A percentile compares a stretch with the other conserved stretches of the same genome.
These are phyloP conservation scores for Myiotriccus ornatus DNA, from an alignment of 2,797 vertebrate genomes.

Conservation along the genomic window DNA sequence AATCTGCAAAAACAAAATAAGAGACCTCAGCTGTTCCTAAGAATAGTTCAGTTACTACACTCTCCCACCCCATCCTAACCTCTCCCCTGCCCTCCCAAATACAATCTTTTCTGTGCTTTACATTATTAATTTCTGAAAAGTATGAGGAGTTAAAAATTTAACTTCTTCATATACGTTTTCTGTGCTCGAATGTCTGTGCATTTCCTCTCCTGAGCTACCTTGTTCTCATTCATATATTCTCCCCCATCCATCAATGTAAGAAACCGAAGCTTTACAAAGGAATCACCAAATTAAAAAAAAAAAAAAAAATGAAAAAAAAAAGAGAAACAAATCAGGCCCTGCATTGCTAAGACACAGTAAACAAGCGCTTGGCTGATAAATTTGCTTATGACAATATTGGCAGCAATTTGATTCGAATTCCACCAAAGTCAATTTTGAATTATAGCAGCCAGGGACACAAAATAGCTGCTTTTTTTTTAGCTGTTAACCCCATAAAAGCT, in stretches of 20 bases:
- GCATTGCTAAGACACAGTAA: conserved; percentile 30
- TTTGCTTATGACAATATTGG: conserved; percentile 47
- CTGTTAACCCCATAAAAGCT: conserved; percentile 49
- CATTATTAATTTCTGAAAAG: not conserved
- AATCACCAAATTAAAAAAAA: not conserved
- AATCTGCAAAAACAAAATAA: not conserved
- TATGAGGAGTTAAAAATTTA: not conserved
- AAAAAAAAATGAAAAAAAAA: not conserved
- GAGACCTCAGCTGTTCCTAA: not conserved
- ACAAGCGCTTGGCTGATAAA: conserved; percentile 29
- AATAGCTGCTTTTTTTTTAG: conserved; percentile 18
- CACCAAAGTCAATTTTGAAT: conserved; percentile 34
- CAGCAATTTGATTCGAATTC: conserved; percentile 41
- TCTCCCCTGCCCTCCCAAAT: not conserved
- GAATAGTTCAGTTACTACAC: not conserved
- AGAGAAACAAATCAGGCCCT: not conserved
- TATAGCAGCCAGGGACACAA: not conserved
- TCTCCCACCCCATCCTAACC: not conserved
- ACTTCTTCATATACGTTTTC: not conserved
- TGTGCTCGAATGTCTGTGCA: not conserved
- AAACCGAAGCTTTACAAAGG: conserved; percentile 33
- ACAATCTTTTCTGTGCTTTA: not conserved
- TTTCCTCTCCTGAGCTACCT: not conserved
- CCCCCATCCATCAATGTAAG: conserved; percentile 27
- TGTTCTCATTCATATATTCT: conserved; percentile 16